Conservation (phyloP, 2,797 vertebrate species). For the Rachycentron canadum region DNA sequence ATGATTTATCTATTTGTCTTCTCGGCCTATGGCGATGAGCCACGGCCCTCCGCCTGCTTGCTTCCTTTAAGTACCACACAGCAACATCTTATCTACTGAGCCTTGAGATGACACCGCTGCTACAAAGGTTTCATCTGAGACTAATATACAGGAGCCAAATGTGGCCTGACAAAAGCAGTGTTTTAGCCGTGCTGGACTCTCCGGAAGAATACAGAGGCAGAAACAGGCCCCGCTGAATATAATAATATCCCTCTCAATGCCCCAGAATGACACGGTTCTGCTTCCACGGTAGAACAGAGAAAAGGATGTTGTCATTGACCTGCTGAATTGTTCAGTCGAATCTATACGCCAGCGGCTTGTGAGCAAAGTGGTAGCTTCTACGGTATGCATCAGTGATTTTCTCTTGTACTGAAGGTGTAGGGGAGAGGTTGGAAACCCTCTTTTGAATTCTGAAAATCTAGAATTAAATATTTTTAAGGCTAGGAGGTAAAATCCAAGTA, state of each 20-base stretch:
- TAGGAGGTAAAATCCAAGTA: background rate
- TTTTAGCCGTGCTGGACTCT: background rate
- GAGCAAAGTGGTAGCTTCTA: constrained; percentile 29
- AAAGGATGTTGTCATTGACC: constrained; percentile 30
- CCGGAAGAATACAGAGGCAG: constrained; percentile 5
- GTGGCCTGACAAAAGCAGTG: background rate
- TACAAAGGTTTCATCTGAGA: constrained; percentile 27
- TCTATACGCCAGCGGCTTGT: constrained; percentile 17
- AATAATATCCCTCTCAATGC: background rate
- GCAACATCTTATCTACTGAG: background rate
- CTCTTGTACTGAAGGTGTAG: constrained; percentile 19
- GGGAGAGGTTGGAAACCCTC: constrained; percentile 13
- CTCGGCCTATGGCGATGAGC: background rate
- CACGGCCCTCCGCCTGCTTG: background rate
- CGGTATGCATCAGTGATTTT: constrained; percentile 33
- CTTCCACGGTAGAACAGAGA: background rate
- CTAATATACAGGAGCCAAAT: background rate
- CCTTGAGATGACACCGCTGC: background rate
- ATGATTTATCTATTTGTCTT: background rate
- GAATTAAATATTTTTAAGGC: background rate
- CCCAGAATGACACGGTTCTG: background rate
- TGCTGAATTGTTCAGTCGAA: constrained; percentile 29
- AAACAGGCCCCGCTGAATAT: background rate
- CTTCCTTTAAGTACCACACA: background rate
- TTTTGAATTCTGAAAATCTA: constrained; percentile 11